Conservation (phyloP, 2,113 vertebrate species). For the Tyrannus savana region DNA sequence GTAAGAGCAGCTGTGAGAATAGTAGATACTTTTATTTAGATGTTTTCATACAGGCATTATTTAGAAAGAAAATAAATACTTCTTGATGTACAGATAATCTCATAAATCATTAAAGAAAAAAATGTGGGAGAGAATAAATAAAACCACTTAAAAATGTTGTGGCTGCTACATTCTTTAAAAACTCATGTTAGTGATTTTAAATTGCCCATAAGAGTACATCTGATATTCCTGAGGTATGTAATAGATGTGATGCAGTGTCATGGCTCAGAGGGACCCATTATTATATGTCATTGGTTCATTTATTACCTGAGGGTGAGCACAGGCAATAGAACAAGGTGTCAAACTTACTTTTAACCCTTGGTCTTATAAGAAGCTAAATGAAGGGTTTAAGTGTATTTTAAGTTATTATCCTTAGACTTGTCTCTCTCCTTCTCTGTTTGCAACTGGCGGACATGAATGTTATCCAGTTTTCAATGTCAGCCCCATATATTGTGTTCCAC, state of each 20-base stretch:
- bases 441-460: not conserved
- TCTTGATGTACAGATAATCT: not conserved
- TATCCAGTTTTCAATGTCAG: constrained; percentile 44
- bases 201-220: not conserved
- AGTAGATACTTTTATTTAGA: not conserved
- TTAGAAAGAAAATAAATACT: not conserved
- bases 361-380: constrained; percentile 56
- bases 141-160: not conserved
- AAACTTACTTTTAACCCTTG: constrained; percentile 75
- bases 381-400: constrained; percentile 70
- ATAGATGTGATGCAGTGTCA: constrained; percentile 38
- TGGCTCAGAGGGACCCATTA: constrained; percentile 59
- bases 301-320: constrained; percentile 67
- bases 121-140: not conserved
- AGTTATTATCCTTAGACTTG: constrained; percentile 57
- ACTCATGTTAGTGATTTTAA: constrained; percentile 33
- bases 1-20: not conserved
- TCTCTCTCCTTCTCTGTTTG: constrained; percentile 39
- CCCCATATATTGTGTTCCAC: not conserved
- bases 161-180: constrained; percentile 9
- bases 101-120: not conserved
- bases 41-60: not conserved
- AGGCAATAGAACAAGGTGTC: constrained; percentile 69
- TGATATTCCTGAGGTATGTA: constrained; percentile 50
- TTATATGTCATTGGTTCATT: constrained; percentile 69